Evolutionary conservation across 2,113 vertebrate genomes (phyloP), one percentile per base, ranked within the genome.

Genomic region (Otocyon megalotis): DNA sequence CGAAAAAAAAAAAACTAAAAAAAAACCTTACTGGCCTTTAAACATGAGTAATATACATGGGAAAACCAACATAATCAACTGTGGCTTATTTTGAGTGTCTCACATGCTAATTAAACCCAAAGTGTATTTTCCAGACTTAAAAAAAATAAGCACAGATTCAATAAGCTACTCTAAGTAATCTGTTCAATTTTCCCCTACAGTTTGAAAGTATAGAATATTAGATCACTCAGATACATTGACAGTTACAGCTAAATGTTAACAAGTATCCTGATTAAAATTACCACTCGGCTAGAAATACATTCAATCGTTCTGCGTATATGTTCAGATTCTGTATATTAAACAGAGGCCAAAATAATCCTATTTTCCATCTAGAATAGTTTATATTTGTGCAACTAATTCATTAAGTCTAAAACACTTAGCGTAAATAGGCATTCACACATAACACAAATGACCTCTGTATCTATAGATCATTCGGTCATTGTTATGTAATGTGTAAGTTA

Each of bases 201-300:
- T 97, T 97, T 98, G 71, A 98, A 97, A 97, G 96, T 87, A 94
- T 85, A 91, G 97, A 98, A 96, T 97, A 86, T 98, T 98, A 98
- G 89, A 97, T 97, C 94, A 98, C 95, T 96, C 92, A 90, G 94
- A 97, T 95, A 98, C 96, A 97, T 97, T 74, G 80, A 98, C 83
- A 3, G 93, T 98, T 98, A 89, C 17, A 96, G 71, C 95, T 98
- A 98, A 98, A 97, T 98, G 88, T 97, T 98, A 97, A 96, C 88
- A 98, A 97, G 54, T 97, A 28, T 54, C 60, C 96, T 98, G 96
- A 98, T 98, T 98, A 98, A 98, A 98, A 97, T 90, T 97, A 96
- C 58, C 89, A 85, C 80, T 98, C 81, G 97, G 90, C 95, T 96
- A 88, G 97, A 97, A 98, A 96, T 97, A 97, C 98, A 97, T 16